Evolutionary conservation across 2,888 invertebrate species (phyloP), one percentile per base, ranked within the genome.

Genomic region (Tipula vernalis): DNA sequence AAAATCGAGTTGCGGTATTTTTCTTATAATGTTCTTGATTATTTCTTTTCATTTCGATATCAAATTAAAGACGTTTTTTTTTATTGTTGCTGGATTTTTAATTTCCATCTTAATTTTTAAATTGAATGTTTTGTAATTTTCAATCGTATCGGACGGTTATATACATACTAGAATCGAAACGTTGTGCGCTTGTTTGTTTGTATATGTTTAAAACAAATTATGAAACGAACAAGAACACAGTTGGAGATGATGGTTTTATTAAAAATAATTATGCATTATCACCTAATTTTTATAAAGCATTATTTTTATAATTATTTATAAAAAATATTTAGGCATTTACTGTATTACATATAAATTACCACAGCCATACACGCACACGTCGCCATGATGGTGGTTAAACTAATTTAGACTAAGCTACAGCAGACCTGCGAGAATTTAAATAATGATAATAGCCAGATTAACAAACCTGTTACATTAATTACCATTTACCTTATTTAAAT

Each of bases 1-100:
- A 71, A 71, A 28, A 71, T 71, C 28, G 71, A 71, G 71, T 71
- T 71, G 71, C 71, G 71, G 71, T 71, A 71, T 71, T 71, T 18
- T 71, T 71, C 71, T 71, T 71, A 71, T 71, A 71, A 71, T 71
- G 71, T 71, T 71, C 71, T 71, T 71, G 71, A 71, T 71, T 71
- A 71, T 71, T 71, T 71, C 71, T 71, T 71, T 71, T 71, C 71
- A 71, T 71, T 71, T 71, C 71, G 71, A 71, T 71, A 71, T 71
- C 71, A 71, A 71, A 71, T 71, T 71, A 71, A 71, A 71, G 71
- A 71, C 28, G 71, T 71, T 28, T 51, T 15, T 15, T 71, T 28
- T 71, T 71, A 71, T 71, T 71, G 71, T 71, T 71, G 71, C 71
- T 71, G 71, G 71, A 71, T 71, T 71, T 71, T 71, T 71, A 71